phyloP scores from a whole-genome alignment of 1,140 invertebrate genomes.

The Watersipora subatra region DNA sequence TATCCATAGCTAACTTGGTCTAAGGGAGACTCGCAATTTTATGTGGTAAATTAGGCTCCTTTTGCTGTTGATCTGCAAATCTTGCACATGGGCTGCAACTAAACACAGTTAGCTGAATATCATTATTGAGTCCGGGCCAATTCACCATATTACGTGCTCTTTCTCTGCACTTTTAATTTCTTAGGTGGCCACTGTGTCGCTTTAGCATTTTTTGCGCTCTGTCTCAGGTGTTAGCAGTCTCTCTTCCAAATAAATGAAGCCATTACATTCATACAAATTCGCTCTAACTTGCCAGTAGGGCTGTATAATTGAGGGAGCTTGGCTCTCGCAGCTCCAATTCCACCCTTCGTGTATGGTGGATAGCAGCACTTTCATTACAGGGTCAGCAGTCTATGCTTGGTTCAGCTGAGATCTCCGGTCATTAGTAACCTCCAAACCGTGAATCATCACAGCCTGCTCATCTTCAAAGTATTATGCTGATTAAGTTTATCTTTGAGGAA shows the following conservation, averaged over 20 bases:
- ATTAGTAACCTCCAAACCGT: neutral
- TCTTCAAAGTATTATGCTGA: neutral
- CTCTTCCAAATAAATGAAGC: neutral
- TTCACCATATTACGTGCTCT: neutral
- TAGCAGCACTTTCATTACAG: neutral
- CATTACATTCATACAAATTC: neutral
- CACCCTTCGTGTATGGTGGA: neutral
- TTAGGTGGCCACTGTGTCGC: neutral
- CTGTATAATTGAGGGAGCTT: neutral
- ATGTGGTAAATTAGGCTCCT: neutral
- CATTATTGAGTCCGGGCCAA: neutral
- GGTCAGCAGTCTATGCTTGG: neutral
- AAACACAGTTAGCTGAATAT: neutral
- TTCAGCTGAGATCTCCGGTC: neutral
- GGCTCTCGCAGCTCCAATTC: neutral
- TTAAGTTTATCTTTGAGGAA: no score
- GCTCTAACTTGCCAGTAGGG: neutral
- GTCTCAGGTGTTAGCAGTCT: neutral
- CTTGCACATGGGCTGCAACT: neutral
- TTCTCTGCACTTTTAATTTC: neutral
- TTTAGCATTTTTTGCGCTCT: neutral
- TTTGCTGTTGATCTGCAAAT: neutral
- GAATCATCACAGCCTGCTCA: neutral
- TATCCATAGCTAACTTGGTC: slow-evolving; percentile 9
- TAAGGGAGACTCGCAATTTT: slow-evolving; percentile 3